These are phyloP conservation scores for Amitus sp. DNA, from an alignment of 2,888 invertebrate genomes.

Conservation along the genomic window DNA sequence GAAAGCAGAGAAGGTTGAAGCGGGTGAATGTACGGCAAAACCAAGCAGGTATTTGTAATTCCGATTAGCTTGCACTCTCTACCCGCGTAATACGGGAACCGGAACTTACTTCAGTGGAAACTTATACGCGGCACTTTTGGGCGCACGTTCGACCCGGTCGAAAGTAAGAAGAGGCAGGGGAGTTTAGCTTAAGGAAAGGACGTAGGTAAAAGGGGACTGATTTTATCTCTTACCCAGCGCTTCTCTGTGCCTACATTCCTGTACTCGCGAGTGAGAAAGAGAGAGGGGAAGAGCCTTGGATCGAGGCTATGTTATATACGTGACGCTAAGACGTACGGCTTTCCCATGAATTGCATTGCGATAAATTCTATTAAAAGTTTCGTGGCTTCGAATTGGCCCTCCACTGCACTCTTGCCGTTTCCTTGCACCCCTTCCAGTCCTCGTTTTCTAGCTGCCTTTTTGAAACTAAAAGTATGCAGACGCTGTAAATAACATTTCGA, in stretches of 20 bases:
- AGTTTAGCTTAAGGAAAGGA: conserved; percentile 17
- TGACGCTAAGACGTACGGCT: conserved; percentile 59
- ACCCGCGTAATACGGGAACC: conserved; percentile 47
- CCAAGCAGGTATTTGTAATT: conserved; percentile 59
- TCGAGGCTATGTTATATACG: conserved; percentile 49
- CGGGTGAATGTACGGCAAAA: conserved; percentile 34
- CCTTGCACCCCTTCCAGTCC: conserved; percentile 26
- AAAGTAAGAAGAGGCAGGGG: conserved; percentile 31
- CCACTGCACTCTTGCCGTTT: conserved; percentile 48
- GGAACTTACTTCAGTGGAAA: conserved; percentile 51
- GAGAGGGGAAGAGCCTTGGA: conserved; percentile 37
- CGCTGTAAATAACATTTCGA: neutral
- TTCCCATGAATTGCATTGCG: conserved; percentile 64
- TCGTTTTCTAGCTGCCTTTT: conserved; percentile 28
- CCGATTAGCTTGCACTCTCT: conserved; percentile 58
- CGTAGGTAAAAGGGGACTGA: conserved; percentile 35
- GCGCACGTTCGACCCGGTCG: conserved; percentile 47
- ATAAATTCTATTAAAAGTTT: conserved; percentile 65
- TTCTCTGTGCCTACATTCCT: conserved; percentile 39
- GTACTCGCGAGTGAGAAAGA: conserved; percentile 27
- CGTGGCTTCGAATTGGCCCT: conserved; percentile 51
- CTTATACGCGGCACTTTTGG: conserved; percentile 55
- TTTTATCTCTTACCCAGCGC: conserved; percentile 36
- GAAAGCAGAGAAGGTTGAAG: conserved; percentile 18
- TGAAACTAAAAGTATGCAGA: neutral